Base-by-base conservation (phyloP, 2,888 invertebrate species). In the Drosophila aldrichi region DNA sequence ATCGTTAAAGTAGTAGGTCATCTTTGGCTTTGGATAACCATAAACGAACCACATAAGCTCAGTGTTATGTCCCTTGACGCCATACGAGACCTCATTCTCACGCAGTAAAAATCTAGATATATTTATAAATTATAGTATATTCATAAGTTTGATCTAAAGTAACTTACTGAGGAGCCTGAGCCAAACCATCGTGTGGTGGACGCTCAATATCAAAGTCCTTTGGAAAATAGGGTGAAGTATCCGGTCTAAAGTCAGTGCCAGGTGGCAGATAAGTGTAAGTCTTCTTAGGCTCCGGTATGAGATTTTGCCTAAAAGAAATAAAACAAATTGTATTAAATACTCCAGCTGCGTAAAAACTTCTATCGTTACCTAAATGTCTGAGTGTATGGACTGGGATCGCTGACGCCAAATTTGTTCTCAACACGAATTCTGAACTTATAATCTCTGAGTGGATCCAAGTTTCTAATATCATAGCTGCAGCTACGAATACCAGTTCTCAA, bases 371-470 rank as follows among this genome's bases (percentile, higher is more conserved):
- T 92, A 90, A 96, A 96, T 0, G 98, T 97, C 86, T 96, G 94
- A 2, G 97, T 97, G 91, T 96, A 96, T 1, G 98, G 98, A 64
- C 98, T 98, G 0, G 99, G 99, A 91, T 99, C 99, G 93, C 98
- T 98, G 77, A 98, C 95, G 48, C 99, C 99, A 92, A 97, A 98
- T 92, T 97, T 97, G 94, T 99, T 99, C 92, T 99, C 98, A 3
- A 99, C 99, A 41, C 98, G 95, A 43, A 99, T 95, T 70, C 99
- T 95, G 94, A 99, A 98, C 92, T 97, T 96, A 94, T 99, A 99
- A 93, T 99, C 98, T 75, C 97, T 95, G 94, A 97, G 97, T 1
- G 99, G 98, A 90, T 97, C 96, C 75, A 99, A 94, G 92, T 97
- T 97, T 75, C 96, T 95, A 68, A 98, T 96, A 91, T 98, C 98